Evolutionary conservation across 2,888 invertebrate genomes (phyloP).

Genomic region (Polyploca ridens): DNA sequence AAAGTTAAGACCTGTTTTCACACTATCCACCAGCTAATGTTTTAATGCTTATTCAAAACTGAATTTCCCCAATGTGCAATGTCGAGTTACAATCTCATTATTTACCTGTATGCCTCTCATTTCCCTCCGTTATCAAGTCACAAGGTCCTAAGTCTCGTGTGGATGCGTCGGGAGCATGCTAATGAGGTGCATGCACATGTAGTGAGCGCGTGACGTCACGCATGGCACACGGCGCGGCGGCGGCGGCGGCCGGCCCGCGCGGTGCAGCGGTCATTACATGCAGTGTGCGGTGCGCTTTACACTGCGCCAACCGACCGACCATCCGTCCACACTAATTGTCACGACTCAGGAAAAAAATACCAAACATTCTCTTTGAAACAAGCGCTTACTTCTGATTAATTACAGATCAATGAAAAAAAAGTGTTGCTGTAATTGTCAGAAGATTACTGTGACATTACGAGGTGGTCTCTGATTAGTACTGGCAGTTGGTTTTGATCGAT

Average conservation of each 20-base stretch:
- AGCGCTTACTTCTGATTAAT: neutral
- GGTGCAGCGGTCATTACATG: neutral
- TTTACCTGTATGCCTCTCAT: too few relatives aligned
- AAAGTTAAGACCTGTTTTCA: too few relatives aligned
- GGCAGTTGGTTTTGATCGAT: too few relatives aligned
- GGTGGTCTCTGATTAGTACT: too few relatives aligned
- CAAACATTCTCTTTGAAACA: neutral
- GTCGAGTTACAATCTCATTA: too few relatives aligned
- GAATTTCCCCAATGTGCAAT: neutral
- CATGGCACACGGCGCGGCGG: neutral
- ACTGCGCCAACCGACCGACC: neutral
- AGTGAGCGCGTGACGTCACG: neutral
- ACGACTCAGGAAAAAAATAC: constrained; percentile 13
- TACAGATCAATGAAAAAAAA: neutral
- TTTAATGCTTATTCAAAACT: too few relatives aligned
- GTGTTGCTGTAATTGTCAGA: too few relatives aligned
- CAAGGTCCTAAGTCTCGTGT: neutral
- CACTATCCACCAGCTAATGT: too few relatives aligned
- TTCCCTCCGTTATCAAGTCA: neutral
- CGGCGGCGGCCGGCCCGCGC: neutral
- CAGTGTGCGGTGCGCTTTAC: neutral
- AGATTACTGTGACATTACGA: too few relatives aligned
- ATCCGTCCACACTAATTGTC: constrained; percentile 16
- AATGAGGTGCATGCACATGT: neutral
- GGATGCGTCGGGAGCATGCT: neutral